Evolutionary conservation across 2,113 vertebrate genomes (phyloP).

Genomic region (Myiagra hebetior): DNA sequence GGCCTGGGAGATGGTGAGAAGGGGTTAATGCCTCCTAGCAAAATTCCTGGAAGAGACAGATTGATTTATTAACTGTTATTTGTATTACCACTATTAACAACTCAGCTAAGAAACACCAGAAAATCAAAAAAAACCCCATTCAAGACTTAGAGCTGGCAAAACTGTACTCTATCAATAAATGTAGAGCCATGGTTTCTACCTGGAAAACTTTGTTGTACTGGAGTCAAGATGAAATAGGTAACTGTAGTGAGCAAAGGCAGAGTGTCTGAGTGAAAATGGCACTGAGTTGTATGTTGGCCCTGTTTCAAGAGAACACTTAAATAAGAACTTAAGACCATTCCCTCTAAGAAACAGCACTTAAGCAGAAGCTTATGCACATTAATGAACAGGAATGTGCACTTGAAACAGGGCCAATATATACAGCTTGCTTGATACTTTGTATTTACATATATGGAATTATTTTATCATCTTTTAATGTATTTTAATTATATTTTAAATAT

Average conservation of each 20-base stretch:
- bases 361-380: not conserved
- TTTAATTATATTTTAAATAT: constrained; percentile 26
- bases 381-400: not conserved
- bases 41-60: constrained; percentile 25
- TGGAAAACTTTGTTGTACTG: not conserved
- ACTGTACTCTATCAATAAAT: not conserved
- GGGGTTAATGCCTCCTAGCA: constrained; percentile 52
- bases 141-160: not conserved
- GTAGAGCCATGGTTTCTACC: not conserved
- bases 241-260: not conserved
- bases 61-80: constrained; percentile 68
- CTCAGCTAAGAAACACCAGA: constrained; percentile 11
- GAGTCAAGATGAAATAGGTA: not conserved
- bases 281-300: not conserved
- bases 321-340: not conserved
- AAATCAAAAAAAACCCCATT: constrained; percentile 7
- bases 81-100: constrained; percentile 52
- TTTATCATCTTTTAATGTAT: not conserved
- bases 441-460: constrained; percentile 22
- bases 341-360: not conserved
- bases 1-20: constrained; percentile 63
- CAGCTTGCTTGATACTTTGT: not conserved
- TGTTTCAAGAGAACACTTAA: not conserved
- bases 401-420: not conserved
- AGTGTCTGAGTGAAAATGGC: not conserved